phyloP scores from a whole-genome alignment of 2,888 invertebrate genomes.

The Hydropsyche betteni region DNA sequence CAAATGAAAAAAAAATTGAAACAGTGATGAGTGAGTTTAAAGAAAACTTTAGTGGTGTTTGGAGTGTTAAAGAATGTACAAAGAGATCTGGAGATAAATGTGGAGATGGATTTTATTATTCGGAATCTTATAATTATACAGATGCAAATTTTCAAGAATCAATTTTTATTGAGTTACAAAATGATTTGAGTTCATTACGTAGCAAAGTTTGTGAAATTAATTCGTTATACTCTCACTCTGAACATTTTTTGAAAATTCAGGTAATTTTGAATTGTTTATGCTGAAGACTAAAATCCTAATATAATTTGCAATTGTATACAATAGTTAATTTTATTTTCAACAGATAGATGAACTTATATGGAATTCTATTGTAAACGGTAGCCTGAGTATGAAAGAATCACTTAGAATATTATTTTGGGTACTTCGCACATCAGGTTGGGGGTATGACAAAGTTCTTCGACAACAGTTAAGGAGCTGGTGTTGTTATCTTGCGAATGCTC shows the following conservation, averaged over 20 bases:
- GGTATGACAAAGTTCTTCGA: constrained; percentile 45
- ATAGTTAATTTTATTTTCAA: constrained; percentile 8
- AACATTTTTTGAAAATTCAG: constrained; percentile 48
- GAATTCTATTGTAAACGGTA: constrained; percentile 45
- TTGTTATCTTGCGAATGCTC: constrained; percentile 38
- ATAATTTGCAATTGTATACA: not conserved
- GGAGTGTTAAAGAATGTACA: constrained; percentile 43
- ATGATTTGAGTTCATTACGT: constrained; percentile 40
- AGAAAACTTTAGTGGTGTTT: constrained; percentile 41
- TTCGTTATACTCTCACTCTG: constrained; percentile 48
- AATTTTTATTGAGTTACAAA: constrained; percentile 42
- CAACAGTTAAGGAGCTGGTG: constrained; percentile 49
- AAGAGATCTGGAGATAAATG: constrained; percentile 42
- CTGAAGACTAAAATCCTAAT: not conserved
- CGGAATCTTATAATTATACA: constrained; percentile 39
- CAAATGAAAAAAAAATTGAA: constrained; percentile 44
- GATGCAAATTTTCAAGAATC: constrained; percentile 44
- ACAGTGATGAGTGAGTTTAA: constrained; percentile 34
- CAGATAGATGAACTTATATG: constrained; percentile 50
- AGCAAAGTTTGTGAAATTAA: constrained; percentile 49
- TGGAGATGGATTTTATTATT: constrained; percentile 42
- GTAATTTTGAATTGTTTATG: constrained; percentile 13
- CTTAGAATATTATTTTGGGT: constrained; percentile 50
- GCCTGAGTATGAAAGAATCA: constrained; percentile 42
- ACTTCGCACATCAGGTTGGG: constrained; percentile 49